phyloP scores from a whole-genome alignment of 2,797 vertebrate genomes.

The Lagorchestes hirsutus region DNA sequence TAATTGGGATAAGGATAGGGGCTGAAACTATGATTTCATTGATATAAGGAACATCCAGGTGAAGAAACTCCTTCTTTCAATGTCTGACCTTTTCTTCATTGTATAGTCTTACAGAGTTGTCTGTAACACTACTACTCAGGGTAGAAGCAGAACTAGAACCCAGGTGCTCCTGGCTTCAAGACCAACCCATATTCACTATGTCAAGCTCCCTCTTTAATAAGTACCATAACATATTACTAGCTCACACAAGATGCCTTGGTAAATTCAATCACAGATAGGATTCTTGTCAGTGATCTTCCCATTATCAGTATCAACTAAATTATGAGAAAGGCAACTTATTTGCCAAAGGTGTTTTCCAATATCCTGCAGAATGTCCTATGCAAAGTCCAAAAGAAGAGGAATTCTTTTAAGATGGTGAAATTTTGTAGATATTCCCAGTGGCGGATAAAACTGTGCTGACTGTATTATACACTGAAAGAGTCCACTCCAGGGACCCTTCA shows the following conservation, averaged over 20 bases:
- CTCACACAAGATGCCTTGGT: neutral
- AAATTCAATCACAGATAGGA: neutral
- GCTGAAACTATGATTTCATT: neutral
- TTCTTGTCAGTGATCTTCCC: neutral
- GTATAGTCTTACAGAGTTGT: neutral
- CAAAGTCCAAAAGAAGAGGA: neutral
- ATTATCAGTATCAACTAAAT: neutral
- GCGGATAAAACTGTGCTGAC: neutral
- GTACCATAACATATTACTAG: neutral
- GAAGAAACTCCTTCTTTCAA: neutral
- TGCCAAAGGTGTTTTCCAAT: neutral
- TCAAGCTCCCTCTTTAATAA: neutral
- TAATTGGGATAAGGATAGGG: neutral
- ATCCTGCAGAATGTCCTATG: neutral
- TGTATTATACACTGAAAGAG: neutral
- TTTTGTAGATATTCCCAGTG: neutral
- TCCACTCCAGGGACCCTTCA: neutral
- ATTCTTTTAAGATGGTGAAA: neutral
- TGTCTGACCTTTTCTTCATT: neutral
- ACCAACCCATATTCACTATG: neutral
- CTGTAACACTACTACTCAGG: neutral
- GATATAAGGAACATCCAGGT: neutral
- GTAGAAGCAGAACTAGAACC: neutral
- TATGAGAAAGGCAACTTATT: neutral
- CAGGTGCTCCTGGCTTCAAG: neutral